These are phyloP conservation scores for Coracopsis vasa DNA, from an alignment of 2,113 vertebrate genomes.

Conservation along the genomic window DNA sequence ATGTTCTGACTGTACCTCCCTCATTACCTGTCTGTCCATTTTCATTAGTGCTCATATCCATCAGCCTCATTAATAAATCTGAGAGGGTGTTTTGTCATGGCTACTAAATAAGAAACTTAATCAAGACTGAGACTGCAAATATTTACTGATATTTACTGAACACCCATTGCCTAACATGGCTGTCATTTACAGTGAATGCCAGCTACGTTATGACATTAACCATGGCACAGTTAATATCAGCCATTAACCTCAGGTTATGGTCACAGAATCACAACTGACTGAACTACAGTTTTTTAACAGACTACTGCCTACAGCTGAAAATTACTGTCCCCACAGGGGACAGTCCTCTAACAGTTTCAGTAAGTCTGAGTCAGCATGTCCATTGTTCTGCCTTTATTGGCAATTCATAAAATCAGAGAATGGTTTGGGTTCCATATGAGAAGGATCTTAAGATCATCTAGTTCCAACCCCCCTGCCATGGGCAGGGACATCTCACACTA, in stretches of 20 bases:
- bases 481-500: neutral
- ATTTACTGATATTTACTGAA: neutral
- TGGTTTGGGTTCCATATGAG: neutral
- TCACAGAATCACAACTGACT: conserved; percentile 3
- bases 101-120: conserved; percentile 24
- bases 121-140: neutral
- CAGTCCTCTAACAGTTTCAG: neutral
- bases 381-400: neutral
- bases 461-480: neutral
- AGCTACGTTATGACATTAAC: neutral
- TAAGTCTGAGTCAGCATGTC: neutral
- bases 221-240: neutral
- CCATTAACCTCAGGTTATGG: conserved; percentile 16
- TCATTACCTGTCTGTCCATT: conserved; percentile 51
- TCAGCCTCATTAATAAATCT: conserved; percentile 50
- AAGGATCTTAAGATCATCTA: neutral
- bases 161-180: neutral
- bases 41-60: conserved; percentile 46
- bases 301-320: neutral
- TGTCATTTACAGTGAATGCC: neutral
- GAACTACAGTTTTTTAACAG: neutral
- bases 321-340: neutral
- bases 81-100: neutral
- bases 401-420: neutral
- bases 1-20: conserved; percentile 40